These are phyloP conservation scores for Phortica variegata DNA, from an alignment of 1,140 invertebrate genomes.

Conservation along the genomic window DNA sequence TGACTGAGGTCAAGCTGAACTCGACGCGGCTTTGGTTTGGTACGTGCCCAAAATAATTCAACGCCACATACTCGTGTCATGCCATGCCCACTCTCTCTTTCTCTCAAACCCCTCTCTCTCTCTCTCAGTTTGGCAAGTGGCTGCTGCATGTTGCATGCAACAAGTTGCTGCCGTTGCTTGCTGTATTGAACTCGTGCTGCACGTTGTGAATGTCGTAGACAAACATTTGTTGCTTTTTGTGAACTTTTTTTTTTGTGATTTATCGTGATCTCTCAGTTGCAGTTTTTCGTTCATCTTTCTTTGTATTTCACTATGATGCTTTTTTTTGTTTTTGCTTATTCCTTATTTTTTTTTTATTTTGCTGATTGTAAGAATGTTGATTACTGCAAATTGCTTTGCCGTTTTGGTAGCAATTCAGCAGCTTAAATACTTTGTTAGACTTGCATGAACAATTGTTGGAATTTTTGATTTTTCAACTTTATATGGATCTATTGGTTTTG, in stretches of 20 bases:
- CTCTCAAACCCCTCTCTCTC: too few relatives aligned
- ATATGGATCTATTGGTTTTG: conserved; percentile 26
- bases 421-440: conserved; percentile 47
- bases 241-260: conserved; percentile 34
- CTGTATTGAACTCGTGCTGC: conserved; percentile 38
- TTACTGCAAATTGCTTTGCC: conserved; percentile 54
- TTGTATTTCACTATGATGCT: conserved; percentile 16
- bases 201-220: conserved; percentile 53
- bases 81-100: too few relatives aligned
- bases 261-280: conserved; percentile 49
- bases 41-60: too few relatives aligned
- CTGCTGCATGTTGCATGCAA: conserved; percentile 3
- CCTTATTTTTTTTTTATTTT: conserved; percentile 26
- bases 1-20: too few relatives aligned
- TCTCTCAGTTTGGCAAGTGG: too few relatives aligned
- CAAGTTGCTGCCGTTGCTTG: conserved; percentile 19
- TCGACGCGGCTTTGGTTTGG: too few relatives aligned
- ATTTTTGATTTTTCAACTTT: conserved; percentile 34
- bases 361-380: conserved; percentile 42
- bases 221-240: conserved; percentile 40
- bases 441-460: conserved; percentile 50
- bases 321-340: conserved; percentile 12
- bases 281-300: conserved; percentile 30
- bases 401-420: conserved; percentile 52
- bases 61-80: too few relatives aligned